Evolutionary conservation across 2,888 invertebrate genomes (phyloP).

Genomic region (Electrophaes corylata): DNA sequence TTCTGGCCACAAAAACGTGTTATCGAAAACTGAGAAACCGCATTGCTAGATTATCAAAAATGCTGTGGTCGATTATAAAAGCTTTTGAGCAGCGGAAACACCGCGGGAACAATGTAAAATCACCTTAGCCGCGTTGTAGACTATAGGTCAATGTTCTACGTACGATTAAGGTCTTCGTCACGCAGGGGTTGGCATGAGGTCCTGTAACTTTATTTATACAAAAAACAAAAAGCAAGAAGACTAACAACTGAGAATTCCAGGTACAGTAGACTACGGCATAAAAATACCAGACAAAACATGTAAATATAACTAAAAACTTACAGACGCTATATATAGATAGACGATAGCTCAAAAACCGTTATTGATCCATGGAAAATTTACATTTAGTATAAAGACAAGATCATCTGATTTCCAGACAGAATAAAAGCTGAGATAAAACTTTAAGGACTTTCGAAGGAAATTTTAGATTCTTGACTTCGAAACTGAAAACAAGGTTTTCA

Average conservation of each 20-base stretch:
- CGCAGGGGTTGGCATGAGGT: constrained; percentile 29
- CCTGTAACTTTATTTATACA: constrained; percentile 4
- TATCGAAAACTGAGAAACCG: constrained; percentile 29
- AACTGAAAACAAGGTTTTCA: not conserved
- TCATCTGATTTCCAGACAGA: not conserved
- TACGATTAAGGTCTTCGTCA: constrained; percentile 24
- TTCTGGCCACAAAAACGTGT: constrained; percentile 17
- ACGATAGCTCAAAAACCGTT: not conserved
- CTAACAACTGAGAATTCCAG: not conserved
- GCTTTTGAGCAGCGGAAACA: not conserved
- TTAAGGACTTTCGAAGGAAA: constrained; percentile 2
- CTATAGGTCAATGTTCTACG: constrained; percentile 37
- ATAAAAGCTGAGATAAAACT: not conserved
- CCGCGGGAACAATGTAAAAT: not conserved
- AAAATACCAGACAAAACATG: constrained; percentile 12
- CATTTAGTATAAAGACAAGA: constrained; percentile 7
- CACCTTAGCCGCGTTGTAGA: constrained; percentile 1
- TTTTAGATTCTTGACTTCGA: constrained; percentile 2
- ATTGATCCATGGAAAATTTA: constrained; percentile 1
- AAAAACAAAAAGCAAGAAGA: not conserved
- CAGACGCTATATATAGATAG: not conserved
- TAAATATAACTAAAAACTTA: not conserved
- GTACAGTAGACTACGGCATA: not conserved
- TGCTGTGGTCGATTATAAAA: constrained; percentile 22
- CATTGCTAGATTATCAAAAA: constrained; percentile 25